Evolutionary conservation across 2,113 vertebrate species (phyloP).

Genomic region (Mus spicilegus): DNA sequence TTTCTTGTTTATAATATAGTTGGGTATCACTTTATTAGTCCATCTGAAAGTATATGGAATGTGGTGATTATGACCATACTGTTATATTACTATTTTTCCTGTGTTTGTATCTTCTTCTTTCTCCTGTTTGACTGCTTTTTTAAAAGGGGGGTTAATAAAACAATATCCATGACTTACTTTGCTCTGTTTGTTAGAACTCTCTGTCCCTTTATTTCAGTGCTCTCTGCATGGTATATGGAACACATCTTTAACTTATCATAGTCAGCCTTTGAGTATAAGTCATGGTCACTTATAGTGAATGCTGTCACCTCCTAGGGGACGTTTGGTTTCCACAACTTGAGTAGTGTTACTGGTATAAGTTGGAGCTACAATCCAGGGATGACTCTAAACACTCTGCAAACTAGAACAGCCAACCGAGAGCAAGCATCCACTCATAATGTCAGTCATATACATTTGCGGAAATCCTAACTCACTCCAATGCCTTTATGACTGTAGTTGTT

Average conservation of each 20-base stretch:
- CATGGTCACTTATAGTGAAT: background rate
- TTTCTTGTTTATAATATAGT: background rate
- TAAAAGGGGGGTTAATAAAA: background rate
- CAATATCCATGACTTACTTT: background rate
- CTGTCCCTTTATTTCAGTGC: background rate
- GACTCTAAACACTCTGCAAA: background rate
- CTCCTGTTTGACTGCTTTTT: background rate
- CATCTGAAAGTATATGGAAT: background rate
- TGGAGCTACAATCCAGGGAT: background rate
- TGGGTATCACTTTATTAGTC: background rate
- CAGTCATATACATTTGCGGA: background rate
- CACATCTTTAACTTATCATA: background rate
- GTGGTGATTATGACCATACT: background rate
- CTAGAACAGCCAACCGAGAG: background rate
- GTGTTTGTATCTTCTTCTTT: background rate
- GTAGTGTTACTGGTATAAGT: background rate
- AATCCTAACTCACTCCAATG: background rate
- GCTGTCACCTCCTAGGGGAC: background rate
- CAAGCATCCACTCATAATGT: background rate
- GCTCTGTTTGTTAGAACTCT: background rate
- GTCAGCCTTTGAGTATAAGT: background rate
- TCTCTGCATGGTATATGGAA: background rate
- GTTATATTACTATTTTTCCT: background rate
- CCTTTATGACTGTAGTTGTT: background rate
- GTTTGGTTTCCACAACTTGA: background rate